These are phyloP conservation scores for Drosophila eugracilis DNA, from an alignment of 1,140 invertebrate genomes.

Conservation along the genomic window DNA sequence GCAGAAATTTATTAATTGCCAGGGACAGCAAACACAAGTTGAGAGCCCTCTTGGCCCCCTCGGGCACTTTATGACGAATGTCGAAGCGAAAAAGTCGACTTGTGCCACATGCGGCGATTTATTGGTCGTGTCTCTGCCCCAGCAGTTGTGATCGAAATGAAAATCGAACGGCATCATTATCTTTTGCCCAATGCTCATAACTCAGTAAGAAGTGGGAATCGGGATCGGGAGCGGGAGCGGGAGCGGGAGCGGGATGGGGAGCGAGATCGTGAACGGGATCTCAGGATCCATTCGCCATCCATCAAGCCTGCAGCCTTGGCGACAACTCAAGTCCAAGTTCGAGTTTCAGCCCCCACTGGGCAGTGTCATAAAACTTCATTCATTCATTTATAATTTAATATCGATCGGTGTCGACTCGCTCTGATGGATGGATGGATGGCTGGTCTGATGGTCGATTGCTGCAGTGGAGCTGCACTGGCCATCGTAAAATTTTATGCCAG, in stretches of 20 bases:
- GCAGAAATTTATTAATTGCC: slow-evolving; percentile 81
- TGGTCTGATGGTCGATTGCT: slow-evolving; percentile 23
- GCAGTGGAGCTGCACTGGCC: slow-evolving; percentile 35
- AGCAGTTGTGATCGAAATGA: slow-evolving; percentile 34
- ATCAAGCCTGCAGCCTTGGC: slow-evolving; percentile 43
- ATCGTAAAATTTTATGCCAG: slow-evolving; percentile 71
- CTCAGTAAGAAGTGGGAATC: slow-evolving; percentile 32
- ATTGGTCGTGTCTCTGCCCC: slow-evolving; percentile 43
- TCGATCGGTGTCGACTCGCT: slow-evolving; percentile 67
- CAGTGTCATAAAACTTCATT: slow-evolving; percentile 77
- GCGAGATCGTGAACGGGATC: not conserved
- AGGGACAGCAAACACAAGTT: slow-evolving; percentile 59
- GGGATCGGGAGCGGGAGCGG: not conserved
- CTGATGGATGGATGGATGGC: slow-evolving; percentile 50
- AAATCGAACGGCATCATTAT: slow-evolving; percentile 68
- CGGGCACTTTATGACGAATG: slow-evolving; percentile 77
- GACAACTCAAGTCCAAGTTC: slow-evolving; percentile 41
- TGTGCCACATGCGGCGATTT: slow-evolving; percentile 59
- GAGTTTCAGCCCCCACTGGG: slow-evolving; percentile 26
- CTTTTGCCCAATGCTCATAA: slow-evolving; percentile 69
- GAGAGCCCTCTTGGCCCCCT: no score
- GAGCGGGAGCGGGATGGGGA: not conserved
- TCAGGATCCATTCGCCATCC: slow-evolving; percentile 5
- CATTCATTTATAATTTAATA: slow-evolving; percentile 85
- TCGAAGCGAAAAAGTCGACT: slow-evolving; percentile 1